Evolutionary conservation across 2,888 invertebrate species (phyloP).

Genomic region (Gasteruption jaculator): DNA sequence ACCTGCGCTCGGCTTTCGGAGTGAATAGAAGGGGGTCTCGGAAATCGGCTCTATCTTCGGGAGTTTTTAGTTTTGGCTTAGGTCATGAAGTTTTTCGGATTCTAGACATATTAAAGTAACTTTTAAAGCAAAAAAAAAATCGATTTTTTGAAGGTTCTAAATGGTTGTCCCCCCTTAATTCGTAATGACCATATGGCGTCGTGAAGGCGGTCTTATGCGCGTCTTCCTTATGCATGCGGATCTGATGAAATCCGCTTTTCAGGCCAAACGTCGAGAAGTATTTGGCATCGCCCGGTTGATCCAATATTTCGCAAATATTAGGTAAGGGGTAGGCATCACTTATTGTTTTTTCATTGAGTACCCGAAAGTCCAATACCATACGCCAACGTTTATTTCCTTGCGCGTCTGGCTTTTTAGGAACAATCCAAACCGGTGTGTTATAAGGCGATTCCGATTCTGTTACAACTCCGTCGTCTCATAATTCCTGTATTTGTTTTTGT

Average conservation of each 20-base stretch:
- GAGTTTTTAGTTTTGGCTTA: too few species aligned
- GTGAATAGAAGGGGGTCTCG: too few species aligned
- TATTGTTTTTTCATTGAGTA: conserved; percentile 32
- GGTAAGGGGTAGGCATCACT: conserved; percentile 33
- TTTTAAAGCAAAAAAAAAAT: too few species aligned
- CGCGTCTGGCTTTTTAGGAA: conserved; percentile 35
- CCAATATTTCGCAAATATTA: too few species aligned
- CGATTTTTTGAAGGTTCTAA: too few species aligned
- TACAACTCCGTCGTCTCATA: conserved; percentile 20
- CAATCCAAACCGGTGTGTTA: conserved; percentile 37
- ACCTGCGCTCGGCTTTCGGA: too few species aligned
- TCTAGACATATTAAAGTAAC: too few species aligned
- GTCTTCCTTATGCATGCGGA: too few species aligned
- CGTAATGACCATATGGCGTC: conserved; percentile 25
- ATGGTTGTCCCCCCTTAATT: too few species aligned
- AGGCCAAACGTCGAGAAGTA: conserved; percentile 33
- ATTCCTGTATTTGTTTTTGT: conserved; percentile 10
- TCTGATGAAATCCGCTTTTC: conserved; percentile 29
- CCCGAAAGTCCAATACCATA: conserved; percentile 33
- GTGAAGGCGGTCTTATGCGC: conserved; percentile 31
- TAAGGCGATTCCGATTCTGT: conserved; percentile 32
- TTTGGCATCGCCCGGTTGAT: too few species aligned
- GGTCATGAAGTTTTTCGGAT: too few species aligned
- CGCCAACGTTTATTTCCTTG: conserved; percentile 23
- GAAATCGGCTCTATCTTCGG: too few species aligned